These are phyloP conservation scores for Ispidina lecontei DNA, from an alignment of 2,797 vertebrate genomes.

Conservation along the genomic window DNA sequence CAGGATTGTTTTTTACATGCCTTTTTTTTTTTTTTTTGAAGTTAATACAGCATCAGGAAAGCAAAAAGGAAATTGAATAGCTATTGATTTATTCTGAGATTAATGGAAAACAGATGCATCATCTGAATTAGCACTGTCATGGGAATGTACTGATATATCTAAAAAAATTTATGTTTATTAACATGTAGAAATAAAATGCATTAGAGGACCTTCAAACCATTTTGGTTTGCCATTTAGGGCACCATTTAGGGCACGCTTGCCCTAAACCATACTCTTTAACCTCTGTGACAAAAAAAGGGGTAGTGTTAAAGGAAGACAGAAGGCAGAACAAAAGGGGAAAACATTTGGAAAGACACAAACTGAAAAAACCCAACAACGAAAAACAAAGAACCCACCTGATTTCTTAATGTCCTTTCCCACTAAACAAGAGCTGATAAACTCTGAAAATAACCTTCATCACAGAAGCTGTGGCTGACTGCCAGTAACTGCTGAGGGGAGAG, in stretches of 20 bases:
- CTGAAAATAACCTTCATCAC: not conserved
- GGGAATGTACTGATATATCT: not conserved
- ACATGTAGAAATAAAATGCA: not conserved
- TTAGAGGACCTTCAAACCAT: not conserved
- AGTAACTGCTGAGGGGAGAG: not conserved
- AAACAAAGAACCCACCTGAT: not conserved
- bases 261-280: not conserved
- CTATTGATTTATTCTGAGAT: not conserved
- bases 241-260: too few species aligned
- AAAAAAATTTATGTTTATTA: not conserved
- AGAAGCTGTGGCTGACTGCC: not conserved
- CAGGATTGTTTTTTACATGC: not conserved
- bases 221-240: not conserved
- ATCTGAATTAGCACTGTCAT: not conserved
- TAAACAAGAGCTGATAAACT: not conserved
- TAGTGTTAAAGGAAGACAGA: not conserved
- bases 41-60: not conserved
- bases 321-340: not conserved
- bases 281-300: not conserved
- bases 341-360: not conserved
- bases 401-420: not conserved
- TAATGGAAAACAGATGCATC: not conserved
- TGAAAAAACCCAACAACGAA: not conserved
- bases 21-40: not conserved
- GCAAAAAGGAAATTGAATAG: not conserved